phyloP scores from a whole-genome alignment of 2,797 vertebrate species.

The Chrosomus eos region DNA sequence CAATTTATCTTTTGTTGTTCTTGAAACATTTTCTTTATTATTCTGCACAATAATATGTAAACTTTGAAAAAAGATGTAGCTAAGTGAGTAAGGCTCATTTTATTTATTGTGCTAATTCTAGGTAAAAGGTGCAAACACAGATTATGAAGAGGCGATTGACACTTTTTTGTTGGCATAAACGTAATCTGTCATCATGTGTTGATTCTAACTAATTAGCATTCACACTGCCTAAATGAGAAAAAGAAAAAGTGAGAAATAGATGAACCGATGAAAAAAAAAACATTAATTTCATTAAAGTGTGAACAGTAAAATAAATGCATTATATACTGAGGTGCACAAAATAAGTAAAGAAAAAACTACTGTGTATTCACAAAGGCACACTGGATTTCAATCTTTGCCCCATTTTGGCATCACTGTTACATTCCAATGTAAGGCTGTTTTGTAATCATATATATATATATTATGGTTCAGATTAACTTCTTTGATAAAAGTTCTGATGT shows the following conservation, averaged over 20 bases:
- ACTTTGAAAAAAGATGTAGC: neutral
- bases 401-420: conserved; percentile 42
- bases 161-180: conserved; percentile 28
- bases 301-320: neutral
- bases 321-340: neutral
- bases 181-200: conserved; percentile 31
- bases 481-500: neutral
- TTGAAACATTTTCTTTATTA: conserved; percentile 47
- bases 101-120: conserved; percentile 46
- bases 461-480: neutral
- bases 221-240: conserved; percentile 2
- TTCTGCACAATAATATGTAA: conserved; percentile 46
- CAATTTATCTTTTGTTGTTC: neutral
- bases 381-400: conserved; percentile 23
- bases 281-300: neutral
- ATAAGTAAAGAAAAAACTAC: neutral
- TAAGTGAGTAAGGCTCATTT: conserved; percentile 8
- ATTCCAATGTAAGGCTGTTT: conserved; percentile 25
- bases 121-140: conserved; percentile 31
- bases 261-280: neutral
- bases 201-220: conserved; percentile 28
- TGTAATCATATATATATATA: neutral
- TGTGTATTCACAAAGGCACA: conserved; percentile 44
- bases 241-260: conserved; percentile 4
- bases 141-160: conserved; percentile 33